phyloP scores from a whole-genome alignment of 1,140 invertebrate genomes.

The Formica exsecta region DNA sequence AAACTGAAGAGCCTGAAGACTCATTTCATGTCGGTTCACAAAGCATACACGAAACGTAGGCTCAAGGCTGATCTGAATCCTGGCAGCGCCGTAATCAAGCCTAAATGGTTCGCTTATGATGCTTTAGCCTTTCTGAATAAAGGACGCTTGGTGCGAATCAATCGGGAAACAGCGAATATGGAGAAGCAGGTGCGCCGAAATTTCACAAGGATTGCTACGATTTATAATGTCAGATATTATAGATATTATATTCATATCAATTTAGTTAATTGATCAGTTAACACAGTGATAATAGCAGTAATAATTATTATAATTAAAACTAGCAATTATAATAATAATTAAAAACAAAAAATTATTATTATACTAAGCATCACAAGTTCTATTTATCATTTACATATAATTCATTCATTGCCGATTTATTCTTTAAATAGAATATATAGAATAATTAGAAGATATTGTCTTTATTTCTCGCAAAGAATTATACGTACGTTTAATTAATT shows the following conservation, averaged over 20 bases:
- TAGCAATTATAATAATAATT: neutral
- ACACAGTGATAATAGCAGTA: neutral
- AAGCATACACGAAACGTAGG: conserved; percentile 52
- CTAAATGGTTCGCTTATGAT: conserved; percentile 66
- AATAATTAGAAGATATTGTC: neutral
- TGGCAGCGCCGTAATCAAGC: conserved; percentile 15
- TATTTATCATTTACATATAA: neutral
- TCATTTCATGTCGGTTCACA: conserved; percentile 65
- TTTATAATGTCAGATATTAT: neutral
- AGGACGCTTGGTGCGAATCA: conserved; percentile 20
- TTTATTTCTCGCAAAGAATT: neutral
- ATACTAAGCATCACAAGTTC: neutral
- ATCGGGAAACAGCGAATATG: conserved; percentile 32
- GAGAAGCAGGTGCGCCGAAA: conserved; percentile 54
- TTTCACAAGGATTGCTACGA: neutral
- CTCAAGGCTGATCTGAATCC: conserved; percentile 33
- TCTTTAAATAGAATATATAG: neutral
- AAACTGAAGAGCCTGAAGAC: conserved; percentile 66
- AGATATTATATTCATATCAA: no score
- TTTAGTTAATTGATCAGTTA: no score
- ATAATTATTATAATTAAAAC: neutral
- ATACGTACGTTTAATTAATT: conserved; percentile 12
- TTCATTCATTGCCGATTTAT: neutral
- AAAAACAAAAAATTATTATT: neutral
- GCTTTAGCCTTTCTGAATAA: conserved; percentile 57